phyloP scores from a whole-genome alignment of 2,113 vertebrate species.

The Oreochromis tanganicae region DNA sequence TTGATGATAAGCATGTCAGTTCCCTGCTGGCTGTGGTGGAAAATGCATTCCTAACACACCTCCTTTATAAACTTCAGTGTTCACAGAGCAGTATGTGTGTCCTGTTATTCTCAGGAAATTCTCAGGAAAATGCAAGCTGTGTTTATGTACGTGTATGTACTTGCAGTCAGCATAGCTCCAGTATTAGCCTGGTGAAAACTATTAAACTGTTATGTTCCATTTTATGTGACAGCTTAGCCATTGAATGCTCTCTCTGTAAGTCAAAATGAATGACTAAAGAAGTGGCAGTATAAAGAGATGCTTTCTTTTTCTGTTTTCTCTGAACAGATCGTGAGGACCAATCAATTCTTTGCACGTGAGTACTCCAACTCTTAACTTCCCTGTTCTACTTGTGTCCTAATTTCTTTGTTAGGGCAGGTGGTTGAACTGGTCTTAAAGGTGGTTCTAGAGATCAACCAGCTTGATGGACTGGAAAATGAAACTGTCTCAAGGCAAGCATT shows the following conservation, averaged over 20 bases:
- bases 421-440: not conserved
- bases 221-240: not conserved
- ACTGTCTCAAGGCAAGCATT: not conserved
- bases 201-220: not conserved
- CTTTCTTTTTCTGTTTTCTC: conserved; percentile 39
- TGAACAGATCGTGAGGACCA: conserved; percentile 92
- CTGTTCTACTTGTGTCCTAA: not conserved
- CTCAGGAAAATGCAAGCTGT: not conserved
- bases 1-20: not conserved
- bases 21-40: not conserved
- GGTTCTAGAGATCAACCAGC: not conserved
- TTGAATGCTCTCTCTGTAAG: not conserved
- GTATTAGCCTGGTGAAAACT: not conserved
- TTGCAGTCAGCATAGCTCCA: not conserved
- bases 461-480: conserved; percentile 25
- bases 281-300: not conserved
- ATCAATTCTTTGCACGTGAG: conserved; percentile 98
- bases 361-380: conserved; percentile 26
- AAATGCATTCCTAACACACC: not conserved
- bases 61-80: not conserved
- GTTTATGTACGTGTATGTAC: not conserved
- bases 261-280: not conserved
- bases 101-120: not conserved
- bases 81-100: not conserved
- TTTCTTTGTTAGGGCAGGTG: not conserved